Percentiles rank a stretch among this genome's conserved stretches.
Conservation (phyloP, 2,113 vertebrate species). For the Eretmochelys imbricata region DNA sequence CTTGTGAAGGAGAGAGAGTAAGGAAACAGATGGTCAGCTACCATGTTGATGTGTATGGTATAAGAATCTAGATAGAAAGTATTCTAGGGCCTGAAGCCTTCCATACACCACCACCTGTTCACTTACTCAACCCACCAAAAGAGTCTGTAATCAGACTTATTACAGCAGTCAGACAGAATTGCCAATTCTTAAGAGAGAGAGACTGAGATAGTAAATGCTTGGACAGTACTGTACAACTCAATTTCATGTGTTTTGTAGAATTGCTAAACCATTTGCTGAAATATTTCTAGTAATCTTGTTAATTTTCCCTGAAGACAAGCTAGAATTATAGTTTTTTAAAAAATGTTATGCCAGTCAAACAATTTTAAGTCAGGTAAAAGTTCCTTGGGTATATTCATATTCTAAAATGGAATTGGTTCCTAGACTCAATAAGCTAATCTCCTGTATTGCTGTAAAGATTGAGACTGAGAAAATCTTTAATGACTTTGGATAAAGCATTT, state of each 20-base stretch:
- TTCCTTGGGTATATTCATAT: background rate
- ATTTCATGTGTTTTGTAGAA: no score
- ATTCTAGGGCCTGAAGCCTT: background rate
- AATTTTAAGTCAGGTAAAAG: background rate
- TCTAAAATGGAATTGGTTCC: accelerated
- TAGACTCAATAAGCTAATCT: background rate
- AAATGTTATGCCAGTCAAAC: background rate
- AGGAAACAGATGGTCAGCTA: no score
- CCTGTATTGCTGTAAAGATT: background rate
- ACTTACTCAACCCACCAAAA: background rate
- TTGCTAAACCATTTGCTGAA: background rate
- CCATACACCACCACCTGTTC: background rate
- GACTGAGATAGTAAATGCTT: background rate
- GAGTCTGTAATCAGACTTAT: background rate
- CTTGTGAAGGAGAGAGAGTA: background rate
- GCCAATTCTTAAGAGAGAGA: no score
- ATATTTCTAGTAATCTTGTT: background rate
- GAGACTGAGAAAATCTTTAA: background rate
- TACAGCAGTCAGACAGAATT: background rate
- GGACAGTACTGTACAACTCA: no score
- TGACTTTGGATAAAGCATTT: background rate
- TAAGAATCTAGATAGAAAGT: background rate
- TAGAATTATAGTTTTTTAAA: background rate
- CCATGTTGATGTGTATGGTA: background rate
- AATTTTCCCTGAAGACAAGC: background rate